These are phyloP conservation scores for Coremacera marginata DNA, from an alignment of 2,888 invertebrate species.

Conservation along the genomic window DNA sequence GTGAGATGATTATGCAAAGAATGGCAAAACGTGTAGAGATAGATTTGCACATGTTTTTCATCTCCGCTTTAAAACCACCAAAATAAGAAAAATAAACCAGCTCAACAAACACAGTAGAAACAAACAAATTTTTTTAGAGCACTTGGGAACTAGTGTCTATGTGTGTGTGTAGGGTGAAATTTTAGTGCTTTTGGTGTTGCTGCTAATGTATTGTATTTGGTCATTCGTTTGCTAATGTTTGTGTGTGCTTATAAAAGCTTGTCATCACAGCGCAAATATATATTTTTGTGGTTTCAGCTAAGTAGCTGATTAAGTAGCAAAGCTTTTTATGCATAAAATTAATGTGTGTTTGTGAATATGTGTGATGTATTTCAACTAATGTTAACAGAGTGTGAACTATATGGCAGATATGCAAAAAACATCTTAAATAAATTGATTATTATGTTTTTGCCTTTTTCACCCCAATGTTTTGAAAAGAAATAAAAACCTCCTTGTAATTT, in stretches of 20 bases:
- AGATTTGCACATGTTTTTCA: background rate
- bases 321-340: background rate
- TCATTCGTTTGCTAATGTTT: background rate
- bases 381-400: too few relatives aligned
- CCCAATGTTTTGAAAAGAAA: too few relatives aligned
- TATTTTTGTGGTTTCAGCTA: background rate
- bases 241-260: background rate
- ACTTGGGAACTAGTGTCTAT: background rate
- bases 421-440: too few relatives aligned
- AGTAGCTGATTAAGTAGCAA: background rate
- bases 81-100: background rate
- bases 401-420: too few relatives aligned
- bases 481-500: too few relatives aligned
- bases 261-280: slow-evolving; percentile 2
- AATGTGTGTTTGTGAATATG: background rate
- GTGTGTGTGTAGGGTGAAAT: background rate
- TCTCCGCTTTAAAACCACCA: background rate
- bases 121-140: slow-evolving; percentile 11
- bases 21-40: too few relatives aligned
- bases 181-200: slow-evolving; percentile 1
- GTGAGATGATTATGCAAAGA: too few relatives aligned
- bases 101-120: background rate
- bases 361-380: background rate
- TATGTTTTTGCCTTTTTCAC: too few relatives aligned
- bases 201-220: slow-evolving; percentile 8